phyloP scores from a whole-genome alignment of 2,797 vertebrate genomes.

The Enteromius argenteus region DNA sequence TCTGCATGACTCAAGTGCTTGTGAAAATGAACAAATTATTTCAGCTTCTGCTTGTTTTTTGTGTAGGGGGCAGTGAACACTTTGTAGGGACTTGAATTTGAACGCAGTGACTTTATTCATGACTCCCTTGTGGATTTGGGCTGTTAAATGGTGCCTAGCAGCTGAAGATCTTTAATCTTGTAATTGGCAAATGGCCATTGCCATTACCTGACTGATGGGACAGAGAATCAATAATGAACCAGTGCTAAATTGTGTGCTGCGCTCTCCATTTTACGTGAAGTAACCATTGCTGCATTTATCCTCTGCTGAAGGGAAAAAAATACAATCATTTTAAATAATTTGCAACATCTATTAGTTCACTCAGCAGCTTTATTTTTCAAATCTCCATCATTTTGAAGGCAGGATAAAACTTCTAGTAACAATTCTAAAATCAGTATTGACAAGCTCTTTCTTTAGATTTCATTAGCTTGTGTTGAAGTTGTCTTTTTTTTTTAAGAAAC shows the following conservation, averaged over 20 bases:
- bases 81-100: neutral
- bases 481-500: neutral
- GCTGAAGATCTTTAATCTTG: conserved; percentile 66
- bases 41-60: neutral
- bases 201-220: conserved; percentile 69
- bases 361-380: conserved; percentile 7
- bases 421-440: conserved; percentile 22
- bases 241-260: conserved; percentile 66
- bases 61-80: neutral
- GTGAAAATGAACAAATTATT: neutral
- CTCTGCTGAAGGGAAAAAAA: conserved; percentile 25
- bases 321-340: conserved; percentile 39
- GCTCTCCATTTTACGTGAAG: conserved; percentile 38
- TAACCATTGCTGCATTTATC: conserved; percentile 27
- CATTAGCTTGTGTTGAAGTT: conserved; percentile 26
- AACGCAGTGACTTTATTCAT: conserved; percentile 19
- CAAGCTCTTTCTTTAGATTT: conserved; percentile 46
- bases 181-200: conserved; percentile 69
- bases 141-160: conserved; percentile 27
- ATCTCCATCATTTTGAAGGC: conserved; percentile 1
- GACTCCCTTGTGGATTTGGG: conserved; percentile 60
- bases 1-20: neutral
- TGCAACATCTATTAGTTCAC: conserved; percentile 19
- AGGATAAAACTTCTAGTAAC: conserved; percentile 35
- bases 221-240: conserved; percentile 68